Evolutionary conservation across 2,797 vertebrate species (phyloP).

Genomic region (Parotocinclus haroldoi): DNA sequence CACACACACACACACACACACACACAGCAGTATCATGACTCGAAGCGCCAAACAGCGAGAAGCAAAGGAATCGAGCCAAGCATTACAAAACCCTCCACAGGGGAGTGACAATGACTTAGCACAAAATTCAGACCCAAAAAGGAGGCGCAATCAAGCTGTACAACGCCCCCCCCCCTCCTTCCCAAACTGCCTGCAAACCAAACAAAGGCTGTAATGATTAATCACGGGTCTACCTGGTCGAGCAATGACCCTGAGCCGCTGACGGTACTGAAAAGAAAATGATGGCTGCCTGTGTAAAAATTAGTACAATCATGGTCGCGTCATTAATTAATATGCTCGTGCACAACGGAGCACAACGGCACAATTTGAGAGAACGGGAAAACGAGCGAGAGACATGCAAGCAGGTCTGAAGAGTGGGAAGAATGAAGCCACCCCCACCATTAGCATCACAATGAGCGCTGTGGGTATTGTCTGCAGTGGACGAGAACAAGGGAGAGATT

Average conservation of each 20-base stretch:
- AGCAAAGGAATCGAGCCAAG: constrained; percentile 25
- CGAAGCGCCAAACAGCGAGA: constrained; percentile 18
- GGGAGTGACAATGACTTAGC: constrained; percentile 47
- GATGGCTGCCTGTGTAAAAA: no score
- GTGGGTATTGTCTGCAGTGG: constrained; percentile 37
- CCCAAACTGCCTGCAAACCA: no score
- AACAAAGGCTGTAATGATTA: background rate
- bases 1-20: constrained; percentile 10
- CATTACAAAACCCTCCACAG: constrained; percentile 26
- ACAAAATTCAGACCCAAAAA: constrained; percentile 30
- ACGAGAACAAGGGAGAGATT: constrained; percentile 39
- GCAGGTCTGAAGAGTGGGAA: constrained; percentile 15
- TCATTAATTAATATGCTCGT: background rate
- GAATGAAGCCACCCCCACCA: constrained; percentile 16
- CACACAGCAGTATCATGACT: constrained; percentile 13
- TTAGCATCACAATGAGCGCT: constrained; percentile 55
- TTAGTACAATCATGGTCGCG: no score
- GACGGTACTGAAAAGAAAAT: background rate
- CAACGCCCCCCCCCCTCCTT: no score
- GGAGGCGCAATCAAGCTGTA: background rate
- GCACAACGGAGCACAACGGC: constrained; percentile 1
- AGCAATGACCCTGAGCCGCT: background rate
- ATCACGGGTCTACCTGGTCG: background rate
- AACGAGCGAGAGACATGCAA: constrained; percentile 14
- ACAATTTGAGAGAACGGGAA: constrained; percentile 13